Evolutionary conservation across 2,797 vertebrate genomes (phyloP), one percentile per base, ranked within the genome.

Genomic region (Scarus forsteni): DNA sequence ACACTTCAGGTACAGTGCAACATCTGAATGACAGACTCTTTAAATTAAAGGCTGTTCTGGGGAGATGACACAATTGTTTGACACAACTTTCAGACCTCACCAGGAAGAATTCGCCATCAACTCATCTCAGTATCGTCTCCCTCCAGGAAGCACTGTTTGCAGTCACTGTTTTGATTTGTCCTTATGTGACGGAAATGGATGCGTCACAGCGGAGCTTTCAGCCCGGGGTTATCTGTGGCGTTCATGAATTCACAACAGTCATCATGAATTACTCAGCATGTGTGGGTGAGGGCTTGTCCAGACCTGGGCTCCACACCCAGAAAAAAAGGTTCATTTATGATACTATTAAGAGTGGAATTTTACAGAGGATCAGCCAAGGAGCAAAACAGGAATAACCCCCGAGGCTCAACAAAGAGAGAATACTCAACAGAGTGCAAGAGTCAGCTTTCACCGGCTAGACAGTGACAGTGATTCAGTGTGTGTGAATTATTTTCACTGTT

Each of bases 231-330:
- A 34, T 63, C 18, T 61, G 60, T 58, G 61, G 35, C 0, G 10
- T 63, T 70, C 3, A 1, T 38, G 15, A 40, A 57, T 72, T 48
- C 51, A 53, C 38, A 7, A 74, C 63, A 73, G 75, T 72, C 43
- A 14, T 84, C 81, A 87, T 64, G 40, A 66, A 63, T 89, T 80
- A 78, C 75, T 85, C 82, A 87, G 51, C 54, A 40, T 71, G 83
- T 86, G 88, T 88, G 84, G 85, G 86, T 66, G 72, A 51, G 60
- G 0, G 1, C 86, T 50, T 79, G 91, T 87, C 78, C 74, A 8
- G 56, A 73, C 92, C 71, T 84, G 92, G 27, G n/a, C 57, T 61
- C 80, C 85, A 80, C 88, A 81, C 89, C 88, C 79, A 46, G 39
- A 13, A n/a, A 39, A n/a, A 39, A 15, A 45, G 13, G 7, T 19